Conservation (phyloP, 2,113 vertebrate genomes). For the Microcebus griseorufus region DNA sequence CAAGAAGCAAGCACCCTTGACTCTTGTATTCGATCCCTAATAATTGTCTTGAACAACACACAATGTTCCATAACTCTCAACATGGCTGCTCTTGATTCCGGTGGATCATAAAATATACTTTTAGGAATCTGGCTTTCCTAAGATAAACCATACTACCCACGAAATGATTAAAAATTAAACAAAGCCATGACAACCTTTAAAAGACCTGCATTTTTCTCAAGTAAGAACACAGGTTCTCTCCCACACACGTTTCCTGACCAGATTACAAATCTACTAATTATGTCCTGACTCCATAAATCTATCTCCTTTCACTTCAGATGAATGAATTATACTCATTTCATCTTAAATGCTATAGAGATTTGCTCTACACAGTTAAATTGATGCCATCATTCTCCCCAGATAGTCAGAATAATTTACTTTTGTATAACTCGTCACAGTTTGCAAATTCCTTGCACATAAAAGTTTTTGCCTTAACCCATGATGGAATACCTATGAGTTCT, state of each 20-base stretch:
- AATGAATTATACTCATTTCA: slow-evolving; percentile 57
- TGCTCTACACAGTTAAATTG: slow-evolving; percentile 52
- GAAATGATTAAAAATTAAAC: slow-evolving; percentile 64
- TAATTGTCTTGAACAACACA: background rate
- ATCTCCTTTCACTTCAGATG: slow-evolving; percentile 43
- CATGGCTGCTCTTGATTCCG: background rate
- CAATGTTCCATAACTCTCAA: background rate
- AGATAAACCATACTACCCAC: slow-evolving; percentile 5
- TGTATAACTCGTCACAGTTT: slow-evolving; percentile 37
- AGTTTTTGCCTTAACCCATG: slow-evolving; percentile 32
- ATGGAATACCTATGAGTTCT: background rate
- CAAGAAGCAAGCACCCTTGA: slow-evolving; percentile 45
- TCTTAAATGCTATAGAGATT: slow-evolving; percentile 47
- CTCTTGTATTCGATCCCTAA: background rate
- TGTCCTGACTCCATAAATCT: slow-evolving; percentile 50
- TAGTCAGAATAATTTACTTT: slow-evolving; percentile 60
- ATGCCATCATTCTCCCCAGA: slow-evolving; percentile 42
- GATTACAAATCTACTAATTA: slow-evolving; percentile 66
- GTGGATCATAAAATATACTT: background rate
- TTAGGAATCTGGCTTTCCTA: slow-evolving; percentile 14
- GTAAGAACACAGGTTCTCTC: slow-evolving; percentile 32
- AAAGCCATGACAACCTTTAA: slow-evolving; percentile 8
- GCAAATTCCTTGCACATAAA: slow-evolving; percentile 42
- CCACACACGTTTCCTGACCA: slow-evolving; percentile 30
- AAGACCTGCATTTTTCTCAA: slow-evolving; percentile 53